Conservation (phyloP, 1,140 invertebrate genomes). For the Chrysopa pallens region DNA sequence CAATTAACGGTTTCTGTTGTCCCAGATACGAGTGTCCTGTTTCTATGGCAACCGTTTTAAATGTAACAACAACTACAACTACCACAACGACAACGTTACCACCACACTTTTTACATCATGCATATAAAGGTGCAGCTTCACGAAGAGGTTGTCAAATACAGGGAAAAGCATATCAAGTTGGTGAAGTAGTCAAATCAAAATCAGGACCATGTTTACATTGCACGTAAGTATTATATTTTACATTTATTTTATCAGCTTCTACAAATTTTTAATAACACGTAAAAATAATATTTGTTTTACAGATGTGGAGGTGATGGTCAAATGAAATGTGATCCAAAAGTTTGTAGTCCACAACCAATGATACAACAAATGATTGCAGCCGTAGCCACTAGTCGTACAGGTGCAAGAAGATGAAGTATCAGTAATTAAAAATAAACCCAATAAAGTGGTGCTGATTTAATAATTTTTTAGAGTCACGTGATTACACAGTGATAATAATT, state of each 20-base stretch:
- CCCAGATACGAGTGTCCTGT: slow-evolving; percentile 86
- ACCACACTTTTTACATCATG: slow-evolving; percentile 58
- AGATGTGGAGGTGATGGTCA: slow-evolving; percentile 77
- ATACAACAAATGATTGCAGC: slow-evolving; percentile 72
- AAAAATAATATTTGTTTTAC: slow-evolving; percentile 18
- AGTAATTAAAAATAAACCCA: not conserved
- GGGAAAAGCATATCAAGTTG: slow-evolving; percentile 62
- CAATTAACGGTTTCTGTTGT: slow-evolving; percentile 85
- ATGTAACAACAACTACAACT: slow-evolving; percentile 65
- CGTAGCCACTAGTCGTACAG: slow-evolving; percentile 32
- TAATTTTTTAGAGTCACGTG: not conserved
- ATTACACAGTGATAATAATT: not conserved
- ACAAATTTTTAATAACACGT: not conserved
- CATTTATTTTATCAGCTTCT: not conserved
- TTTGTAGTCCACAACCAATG: slow-evolving; percentile 74
- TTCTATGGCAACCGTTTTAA: slow-evolving; percentile 56
- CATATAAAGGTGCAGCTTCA: slow-evolving; percentile 51
- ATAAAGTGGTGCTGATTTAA: not conserved
- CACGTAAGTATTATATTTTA: slow-evolving; percentile 49
- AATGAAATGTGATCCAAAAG: slow-evolving; percentile 82
- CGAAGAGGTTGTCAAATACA: slow-evolving; percentile 68
- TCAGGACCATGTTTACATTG: slow-evolving; percentile 83
- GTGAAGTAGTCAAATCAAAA: slow-evolving; percentile 61
- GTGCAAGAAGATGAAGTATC: slow-evolving; percentile 46
- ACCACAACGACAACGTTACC: slow-evolving; percentile 72